These are phyloP conservation scores for Zophobas morio DNA, from an alignment of 1,140 invertebrate species.

Conservation along the genomic window DNA sequence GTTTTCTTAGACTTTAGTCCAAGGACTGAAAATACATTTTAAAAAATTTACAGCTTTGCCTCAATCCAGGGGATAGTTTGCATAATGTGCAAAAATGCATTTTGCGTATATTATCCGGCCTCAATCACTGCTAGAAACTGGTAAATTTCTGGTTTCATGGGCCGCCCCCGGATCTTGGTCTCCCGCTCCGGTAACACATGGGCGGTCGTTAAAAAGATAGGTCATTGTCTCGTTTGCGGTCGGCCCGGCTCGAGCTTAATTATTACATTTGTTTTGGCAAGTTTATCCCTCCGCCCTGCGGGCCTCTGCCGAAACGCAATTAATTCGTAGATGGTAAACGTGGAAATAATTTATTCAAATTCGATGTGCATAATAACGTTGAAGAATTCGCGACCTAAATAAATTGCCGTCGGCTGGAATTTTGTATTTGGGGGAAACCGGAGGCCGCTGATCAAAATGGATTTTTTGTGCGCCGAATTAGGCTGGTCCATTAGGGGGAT, in stretches of 20 bases:
- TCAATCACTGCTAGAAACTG: too few species aligned
- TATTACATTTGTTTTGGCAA: slow-evolving; percentile 43
- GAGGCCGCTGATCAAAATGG: too few species aligned
- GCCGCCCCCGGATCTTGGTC: too few species aligned
- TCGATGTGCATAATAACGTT: slow-evolving; percentile 32
- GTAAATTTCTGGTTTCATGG: too few species aligned
- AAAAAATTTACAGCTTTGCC: too few species aligned
- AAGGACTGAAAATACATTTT: too few species aligned
- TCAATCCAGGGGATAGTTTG: too few species aligned
- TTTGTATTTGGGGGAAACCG: slow-evolving; percentile 1
- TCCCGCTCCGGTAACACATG: slow-evolving; percentile 2
- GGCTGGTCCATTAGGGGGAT: too few species aligned
- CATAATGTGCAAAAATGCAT: too few species aligned
- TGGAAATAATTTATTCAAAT: slow-evolving; percentile 42
- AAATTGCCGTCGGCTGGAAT: slow-evolving; percentile 12
- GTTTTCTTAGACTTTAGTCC: too few species aligned
- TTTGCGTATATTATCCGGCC: too few species aligned
- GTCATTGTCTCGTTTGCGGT: slow-evolving; percentile 42
- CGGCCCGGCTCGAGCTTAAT: slow-evolving; percentile 19
- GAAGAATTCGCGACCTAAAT: slow-evolving; percentile 4
- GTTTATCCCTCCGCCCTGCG: slow-evolving; percentile 1
- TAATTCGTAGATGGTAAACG: slow-evolving; percentile 38
- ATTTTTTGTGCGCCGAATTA: too few species aligned
- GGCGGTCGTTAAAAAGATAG: slow-evolving; percentile 30
- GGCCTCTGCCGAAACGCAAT: slow-evolving; percentile 15